Percentiles rank a stretch among this genome's conserved stretches.
Evolutionary conservation across 2,113 vertebrate genomes (phyloP).

Genomic region (Condylura cristata): DNA sequence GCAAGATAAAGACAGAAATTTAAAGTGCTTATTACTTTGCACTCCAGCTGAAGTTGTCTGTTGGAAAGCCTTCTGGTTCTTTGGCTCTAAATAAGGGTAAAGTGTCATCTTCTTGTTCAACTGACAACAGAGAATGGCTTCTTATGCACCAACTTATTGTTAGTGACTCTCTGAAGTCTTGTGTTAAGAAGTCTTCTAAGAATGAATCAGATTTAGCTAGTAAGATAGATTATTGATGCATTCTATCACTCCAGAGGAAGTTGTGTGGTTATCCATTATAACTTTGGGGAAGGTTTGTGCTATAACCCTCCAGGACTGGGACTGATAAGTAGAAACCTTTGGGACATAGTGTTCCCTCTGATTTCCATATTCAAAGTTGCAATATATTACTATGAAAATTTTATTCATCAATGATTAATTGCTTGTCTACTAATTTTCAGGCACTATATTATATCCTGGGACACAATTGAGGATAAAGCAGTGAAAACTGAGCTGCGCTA

Average conservation of each 20-base stretch:
- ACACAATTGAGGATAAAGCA: background rate
- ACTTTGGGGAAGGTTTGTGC: background rate
- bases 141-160: background rate
- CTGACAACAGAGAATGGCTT: background rate
- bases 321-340: background rate
- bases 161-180: background rate
- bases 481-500: background rate
- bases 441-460: background rate
- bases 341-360: background rate
- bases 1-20: background rate
- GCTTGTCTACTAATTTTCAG: background rate
- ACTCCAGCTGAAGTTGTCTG: background rate
- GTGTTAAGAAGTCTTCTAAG: background rate
- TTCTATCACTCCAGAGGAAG: background rate
- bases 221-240: background rate
- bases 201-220: background rate
- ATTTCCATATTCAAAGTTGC: background rate
- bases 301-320: background rate
- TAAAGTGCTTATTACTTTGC: background rate
- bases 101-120: background rate
- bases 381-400: background rate
- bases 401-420: background rate
- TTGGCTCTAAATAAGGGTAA: background rate
- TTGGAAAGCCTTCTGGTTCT: background rate
- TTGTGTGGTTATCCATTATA: too few species aligned